phyloP scores from a whole-genome alignment of 1,140 invertebrate species.

The Forficula auricularia region DNA sequence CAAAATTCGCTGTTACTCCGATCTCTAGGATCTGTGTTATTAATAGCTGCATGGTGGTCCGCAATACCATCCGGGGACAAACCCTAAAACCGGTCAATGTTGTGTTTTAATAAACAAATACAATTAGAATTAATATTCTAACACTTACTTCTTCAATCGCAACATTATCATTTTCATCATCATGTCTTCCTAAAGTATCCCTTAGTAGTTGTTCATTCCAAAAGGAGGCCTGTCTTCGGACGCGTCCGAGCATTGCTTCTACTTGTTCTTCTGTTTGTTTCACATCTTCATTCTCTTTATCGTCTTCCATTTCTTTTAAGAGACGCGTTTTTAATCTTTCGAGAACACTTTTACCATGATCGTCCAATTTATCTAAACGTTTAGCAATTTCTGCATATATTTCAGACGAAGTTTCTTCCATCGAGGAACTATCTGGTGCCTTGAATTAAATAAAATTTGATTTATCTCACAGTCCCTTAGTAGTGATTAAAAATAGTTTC shows the following conservation, averaged over 20 bases:
- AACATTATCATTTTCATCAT: conserved; percentile 38
- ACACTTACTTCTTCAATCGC: conserved; percentile 45
- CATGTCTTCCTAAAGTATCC: conserved; percentile 18
- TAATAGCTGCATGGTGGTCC: conserved; percentile 24
- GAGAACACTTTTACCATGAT: conserved; percentile 32
- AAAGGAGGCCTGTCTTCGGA: conserved; percentile 11
- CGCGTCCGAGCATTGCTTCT: conserved; percentile 26
- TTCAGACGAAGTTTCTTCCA: conserved; percentile 28
- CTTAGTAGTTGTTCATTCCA: conserved; percentile 14
- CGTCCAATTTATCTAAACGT: conserved; percentile 33
- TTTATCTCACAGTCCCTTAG: no score
- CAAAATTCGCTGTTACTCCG: conserved; percentile 56
- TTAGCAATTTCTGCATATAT: conserved; percentile 36
- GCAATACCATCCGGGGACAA: conserved; percentile 11
- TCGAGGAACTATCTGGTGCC: no score
- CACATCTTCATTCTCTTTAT: no score
- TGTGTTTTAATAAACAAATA: no score
- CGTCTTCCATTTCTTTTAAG: no score
- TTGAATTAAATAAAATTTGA: no score
- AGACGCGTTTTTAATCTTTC: no score
- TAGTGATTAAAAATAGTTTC: no score
- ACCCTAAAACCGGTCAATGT: not conserved
- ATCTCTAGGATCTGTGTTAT: conserved; percentile 38
- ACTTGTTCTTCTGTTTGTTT: conserved; percentile 15
- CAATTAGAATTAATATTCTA: no score